Evolutionary conservation across 2,113 vertebrate genomes (phyloP).

Genomic region (Riparia riparia): DNA sequence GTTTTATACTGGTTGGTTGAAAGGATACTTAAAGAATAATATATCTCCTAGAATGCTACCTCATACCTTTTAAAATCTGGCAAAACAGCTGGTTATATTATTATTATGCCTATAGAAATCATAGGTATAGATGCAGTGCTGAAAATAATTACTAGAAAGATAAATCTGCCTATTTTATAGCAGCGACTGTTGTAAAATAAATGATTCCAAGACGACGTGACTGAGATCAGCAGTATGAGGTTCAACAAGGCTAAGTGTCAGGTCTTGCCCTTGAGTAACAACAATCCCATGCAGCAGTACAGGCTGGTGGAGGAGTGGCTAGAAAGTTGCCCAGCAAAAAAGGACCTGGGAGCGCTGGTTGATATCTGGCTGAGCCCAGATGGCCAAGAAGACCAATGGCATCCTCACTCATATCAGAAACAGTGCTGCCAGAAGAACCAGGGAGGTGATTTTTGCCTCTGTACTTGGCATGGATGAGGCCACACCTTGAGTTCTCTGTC

Average conservation of each 20-base stretch:
- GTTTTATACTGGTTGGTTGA: background rate
- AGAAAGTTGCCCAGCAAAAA: background rate
- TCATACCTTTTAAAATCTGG: background rate
- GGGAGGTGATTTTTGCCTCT: background rate
- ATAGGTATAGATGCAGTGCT: background rate
- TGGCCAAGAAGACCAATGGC: background rate
- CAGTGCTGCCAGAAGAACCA: background rate
- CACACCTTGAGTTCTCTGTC: background rate
- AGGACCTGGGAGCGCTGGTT: background rate
- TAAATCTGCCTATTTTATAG: background rate
- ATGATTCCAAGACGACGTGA: background rate
- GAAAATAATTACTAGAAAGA: background rate
- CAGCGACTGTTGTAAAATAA: background rate
- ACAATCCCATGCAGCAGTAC: background rate
- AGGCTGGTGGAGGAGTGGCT: background rate
- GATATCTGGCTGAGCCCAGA: background rate
- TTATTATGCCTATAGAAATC: background rate
- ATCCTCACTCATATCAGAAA: background rate
- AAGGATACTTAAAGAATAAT: background rate
- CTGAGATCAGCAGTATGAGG: background rate
- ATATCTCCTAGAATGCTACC: background rate
- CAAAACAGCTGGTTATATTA: background rate
- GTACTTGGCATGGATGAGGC: accelerated
- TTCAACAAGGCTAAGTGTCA: background rate
- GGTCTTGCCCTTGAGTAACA: background rate